Evolutionary conservation across 2,113 vertebrate genomes (phyloP), one percentile per base, ranked within the genome.

Genomic region (Illadopsis cleaveri): DNA sequence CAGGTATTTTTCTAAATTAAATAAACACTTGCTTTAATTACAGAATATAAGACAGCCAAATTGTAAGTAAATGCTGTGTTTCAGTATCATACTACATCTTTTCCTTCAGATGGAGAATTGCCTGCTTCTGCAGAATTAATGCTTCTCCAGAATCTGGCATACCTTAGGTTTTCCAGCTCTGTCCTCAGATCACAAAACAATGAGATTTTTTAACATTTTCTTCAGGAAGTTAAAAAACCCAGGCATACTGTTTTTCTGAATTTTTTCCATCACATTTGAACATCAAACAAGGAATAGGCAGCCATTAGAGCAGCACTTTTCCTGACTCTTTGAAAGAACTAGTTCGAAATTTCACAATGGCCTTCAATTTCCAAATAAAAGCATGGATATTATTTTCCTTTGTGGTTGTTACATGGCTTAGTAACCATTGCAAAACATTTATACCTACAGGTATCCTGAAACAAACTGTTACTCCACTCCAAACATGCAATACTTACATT

Each of bases 381-480:
- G 18, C 33, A 51, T 9, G 4, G 44, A 56, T 18, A 64, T 87
- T 79, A 40, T 71, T 79, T 85, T 86, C 16, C 24, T 71, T 70
- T 90, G 44, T 37, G 11, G 23, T 24, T 90, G 30, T 57, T 79
- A 47, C 24, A 76, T 44, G 38, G 18, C 40, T 86, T 90, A 81
- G 18, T 53, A 88, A 85, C 57, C 16, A 66, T 89, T 95, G 56
- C 58, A 75, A 94, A 94, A 91, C 23, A 81, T 86, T 94, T 66
- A 75, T 88, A 88, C 30, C 50, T 86, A 10, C 64, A 64, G 27
- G 90, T 92, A 70, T 21, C 66, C 40, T 86, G 68, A 93, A 93
- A 86, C 38, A 19, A 62, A 70, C 47, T 95, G 24, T 94, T 95
- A 66, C 62, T 90, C 51, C 66, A 83, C 68, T 93, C 33, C 71